These are phyloP conservation scores for Heterodera filipjevi DNA, from an alignment of 2,888 invertebrate genomes.

Conservation along the genomic window DNA sequence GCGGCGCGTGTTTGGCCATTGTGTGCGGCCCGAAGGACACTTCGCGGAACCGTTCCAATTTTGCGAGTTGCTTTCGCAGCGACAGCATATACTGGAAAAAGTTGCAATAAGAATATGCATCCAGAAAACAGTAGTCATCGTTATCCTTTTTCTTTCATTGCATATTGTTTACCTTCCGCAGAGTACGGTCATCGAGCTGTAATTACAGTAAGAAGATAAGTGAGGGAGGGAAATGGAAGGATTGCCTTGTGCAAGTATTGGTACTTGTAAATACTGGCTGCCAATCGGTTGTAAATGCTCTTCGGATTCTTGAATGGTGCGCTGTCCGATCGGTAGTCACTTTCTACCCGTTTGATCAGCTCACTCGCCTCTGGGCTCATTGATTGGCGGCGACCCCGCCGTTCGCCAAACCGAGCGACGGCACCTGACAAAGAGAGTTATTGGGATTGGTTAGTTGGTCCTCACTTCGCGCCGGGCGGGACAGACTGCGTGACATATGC, in stretches of 20 bases:
- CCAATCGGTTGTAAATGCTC: conserved; percentile 49
- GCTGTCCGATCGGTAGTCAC: conserved; percentile 35
- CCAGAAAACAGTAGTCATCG: too few species aligned
- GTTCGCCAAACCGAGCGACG: neutral
- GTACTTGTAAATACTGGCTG: conserved; percentile 59
- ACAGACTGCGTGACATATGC: conserved; percentile 46
- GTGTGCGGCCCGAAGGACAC: conserved; percentile 62
- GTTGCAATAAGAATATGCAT: too few species aligned
- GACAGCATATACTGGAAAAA: conserved; percentile 55
- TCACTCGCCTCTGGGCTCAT: conserved; percentile 57
- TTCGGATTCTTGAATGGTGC: conserved; percentile 32
- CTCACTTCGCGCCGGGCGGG: conserved; percentile 42
- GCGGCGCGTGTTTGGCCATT: conserved; percentile 60
- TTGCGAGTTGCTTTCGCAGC: conserved; percentile 54
- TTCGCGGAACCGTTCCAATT: conserved; percentile 59
- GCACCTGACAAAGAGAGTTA: neutral
- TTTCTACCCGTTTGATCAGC: conserved; percentile 55
- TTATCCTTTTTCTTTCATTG: too few species aligned
- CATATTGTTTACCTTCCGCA: conserved; percentile 37
- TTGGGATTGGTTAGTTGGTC: too few species aligned
- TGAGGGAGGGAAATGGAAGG: neutral
- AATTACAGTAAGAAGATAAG: conserved; percentile 24
- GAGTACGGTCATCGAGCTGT: conserved; percentile 61
- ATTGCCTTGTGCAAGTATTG: conserved; percentile 61
- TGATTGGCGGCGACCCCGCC: conserved; percentile 52